Evolutionary conservation across 92 coral and sea anemone species (phyloP).

Genomic region (Plumapathes pennacea): DNA sequence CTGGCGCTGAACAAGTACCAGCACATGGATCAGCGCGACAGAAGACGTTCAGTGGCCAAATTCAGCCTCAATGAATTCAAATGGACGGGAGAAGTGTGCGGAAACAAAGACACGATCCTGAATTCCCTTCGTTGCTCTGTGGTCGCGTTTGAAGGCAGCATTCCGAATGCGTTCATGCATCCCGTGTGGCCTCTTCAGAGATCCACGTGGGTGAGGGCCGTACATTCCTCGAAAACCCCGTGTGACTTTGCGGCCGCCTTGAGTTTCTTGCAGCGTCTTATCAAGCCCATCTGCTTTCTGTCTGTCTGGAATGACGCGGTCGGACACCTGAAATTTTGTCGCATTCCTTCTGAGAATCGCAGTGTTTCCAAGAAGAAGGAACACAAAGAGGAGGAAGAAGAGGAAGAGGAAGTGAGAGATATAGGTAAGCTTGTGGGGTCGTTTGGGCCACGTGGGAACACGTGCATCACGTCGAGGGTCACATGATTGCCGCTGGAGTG

Average conservation of each 20-base stretch:
- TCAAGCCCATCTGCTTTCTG: conserved; percentile 83
- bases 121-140: conserved; percentile 89
- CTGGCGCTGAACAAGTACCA: conserved; percentile 90
- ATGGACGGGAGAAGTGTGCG: conserved; percentile 80
- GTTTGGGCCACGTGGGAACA: too few species aligned
- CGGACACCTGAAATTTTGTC: conserved; percentile 83
- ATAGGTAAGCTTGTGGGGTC: too few species aligned
- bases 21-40: conserved; percentile 87
- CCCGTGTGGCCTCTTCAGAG: conserved; percentile 97
- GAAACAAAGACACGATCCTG: conserved; percentile 75
- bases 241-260: conserved; percentile 82
- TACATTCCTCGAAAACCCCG: conserved; percentile 82
- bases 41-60: conserved; percentile 80
- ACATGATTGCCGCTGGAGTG: too few species aligned
- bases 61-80: conserved; percentile 82
- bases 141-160: conserved; percentile 79
- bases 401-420: conserved; percentile 60
- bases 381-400: conserved; percentile 84
- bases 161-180: conserved; percentile 96
- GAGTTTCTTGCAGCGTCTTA: conserved; percentile 76
- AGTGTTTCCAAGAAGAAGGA: conserved; percentile 54
- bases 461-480: too few species aligned
- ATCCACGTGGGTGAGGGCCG: conserved; percentile 96
- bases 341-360: conserved; percentile 74
- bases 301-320: conserved; percentile 91